Evolutionary conservation across 1,140 invertebrate genomes (phyloP).

Genomic region (Hetaerina americana): DNA sequence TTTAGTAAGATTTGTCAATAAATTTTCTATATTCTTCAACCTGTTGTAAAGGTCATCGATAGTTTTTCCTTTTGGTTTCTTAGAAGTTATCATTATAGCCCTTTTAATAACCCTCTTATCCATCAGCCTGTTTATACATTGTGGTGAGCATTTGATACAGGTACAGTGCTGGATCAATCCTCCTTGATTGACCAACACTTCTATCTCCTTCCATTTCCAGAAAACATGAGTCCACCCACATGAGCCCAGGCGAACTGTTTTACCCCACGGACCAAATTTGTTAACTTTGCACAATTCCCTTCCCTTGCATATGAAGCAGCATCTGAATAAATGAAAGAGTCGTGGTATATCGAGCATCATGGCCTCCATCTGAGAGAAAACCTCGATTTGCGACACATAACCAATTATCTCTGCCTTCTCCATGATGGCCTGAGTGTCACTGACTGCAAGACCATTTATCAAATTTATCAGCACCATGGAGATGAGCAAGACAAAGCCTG

Average conservation of each 20-base stretch:
- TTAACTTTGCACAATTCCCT: no score
- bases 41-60: not conserved
- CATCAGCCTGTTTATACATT: not conserved
- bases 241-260: not conserved
- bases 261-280: not conserved
- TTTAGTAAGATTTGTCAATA: no score
- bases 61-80: not conserved
- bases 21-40: not conserved
- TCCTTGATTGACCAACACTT: not conserved
- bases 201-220: not conserved
- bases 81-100: not conserved
- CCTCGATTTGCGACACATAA: conserved; percentile 6
- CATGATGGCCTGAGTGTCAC: conserved; percentile 19
- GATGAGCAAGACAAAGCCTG: conserved; percentile 22
- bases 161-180: not conserved
- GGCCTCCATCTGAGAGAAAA: conserved; percentile 8
- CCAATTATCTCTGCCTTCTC: conserved; percentile 11
- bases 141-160: not conserved
- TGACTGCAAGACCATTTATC: conserved; percentile 25
- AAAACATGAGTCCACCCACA: not conserved
- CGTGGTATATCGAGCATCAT: conserved; percentile 5
- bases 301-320: not conserved
- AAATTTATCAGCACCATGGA: conserved; percentile 23
- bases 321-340: not conserved
- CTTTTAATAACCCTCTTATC: not conserved